Conservation (phyloP, 1,140 invertebrate genomes). For the Drosophila nigrodunni region DNA sequence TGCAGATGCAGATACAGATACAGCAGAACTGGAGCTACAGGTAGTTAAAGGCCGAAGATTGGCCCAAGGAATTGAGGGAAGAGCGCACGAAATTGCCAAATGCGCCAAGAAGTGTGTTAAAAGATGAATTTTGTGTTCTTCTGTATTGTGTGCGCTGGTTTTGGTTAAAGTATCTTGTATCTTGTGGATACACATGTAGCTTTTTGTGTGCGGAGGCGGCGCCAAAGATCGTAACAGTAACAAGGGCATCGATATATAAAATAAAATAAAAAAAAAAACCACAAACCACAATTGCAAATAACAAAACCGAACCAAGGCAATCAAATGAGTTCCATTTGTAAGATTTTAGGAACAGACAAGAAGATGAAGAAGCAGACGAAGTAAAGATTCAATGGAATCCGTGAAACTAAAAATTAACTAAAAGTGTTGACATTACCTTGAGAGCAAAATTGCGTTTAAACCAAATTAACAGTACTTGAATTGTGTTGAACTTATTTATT, state of each 20-base stretch:
- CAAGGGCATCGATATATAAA: conserved; percentile 30
- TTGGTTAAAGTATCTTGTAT: conserved; percentile 15
- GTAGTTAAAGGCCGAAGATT: conserved; percentile 8
- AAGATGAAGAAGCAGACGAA: background rate
- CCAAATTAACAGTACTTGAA: conserved; percentile 2
- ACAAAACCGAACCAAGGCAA: conserved; percentile 15
- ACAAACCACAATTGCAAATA: conserved; percentile 6
- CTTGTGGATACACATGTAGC: conserved; percentile 9
- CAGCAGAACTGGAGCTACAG: conserved; percentile 3
- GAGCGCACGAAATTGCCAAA: conserved; percentile 11
- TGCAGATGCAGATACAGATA: background rate
- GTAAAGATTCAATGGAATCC: conserved; percentile 2
- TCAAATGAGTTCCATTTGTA: conserved; percentile 34
- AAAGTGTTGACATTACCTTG: conserved; percentile 28
- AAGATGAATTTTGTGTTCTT: conserved; percentile 18
- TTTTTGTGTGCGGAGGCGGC: conserved; percentile 36
- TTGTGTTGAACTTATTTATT: conserved; percentile 16
- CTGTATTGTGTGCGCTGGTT: background rate
- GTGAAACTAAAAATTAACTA: background rate
- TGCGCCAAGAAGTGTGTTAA: conserved; percentile 17
- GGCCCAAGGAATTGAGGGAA: background rate
- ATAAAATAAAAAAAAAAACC: conserved; percentile 13
- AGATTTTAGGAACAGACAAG: background rate
- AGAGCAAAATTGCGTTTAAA: conserved; percentile 5
- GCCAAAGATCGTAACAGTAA: conserved; percentile 54